Evolutionary conservation across 1,140 invertebrate species (phyloP), one percentile per base, ranked within the genome.

Genomic region (Drosophila albomicans): DNA sequence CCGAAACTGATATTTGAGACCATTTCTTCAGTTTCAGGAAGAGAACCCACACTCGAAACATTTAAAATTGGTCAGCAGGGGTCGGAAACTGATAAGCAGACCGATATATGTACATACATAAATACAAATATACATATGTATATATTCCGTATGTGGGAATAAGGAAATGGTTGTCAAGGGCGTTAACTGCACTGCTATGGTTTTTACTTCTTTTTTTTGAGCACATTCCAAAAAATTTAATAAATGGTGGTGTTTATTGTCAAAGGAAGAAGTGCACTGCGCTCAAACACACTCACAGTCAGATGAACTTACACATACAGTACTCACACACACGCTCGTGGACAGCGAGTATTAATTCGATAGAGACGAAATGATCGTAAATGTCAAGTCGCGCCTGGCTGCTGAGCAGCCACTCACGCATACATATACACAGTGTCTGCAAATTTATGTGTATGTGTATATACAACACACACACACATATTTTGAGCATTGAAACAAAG

Each of bases 161-260:
- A 58, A 43, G 57, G 32, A 67, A 81, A 86, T 65, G 80, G 84
- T 87, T 87, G 84, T 80, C 82, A 88, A 84, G 80, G 85, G 84
- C 74, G 84, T 87, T 88, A 80, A 70, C 35, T 64, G 52, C 61
- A 70, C 59, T 75, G 67, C 84, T 62, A 64, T 46, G 74, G 67
- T 20, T 57, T 68, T 69, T 68, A 10, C 10, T 69, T 68, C 15
- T 52, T 69, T 64, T 69, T 43, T 43, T 69, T 69, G 45, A 59
- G 54, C 43, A 62, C 46, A 75, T 63, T 70, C 72, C 71, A 69
- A 61, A 76, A 87, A 81, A 82, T 61, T 57, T 58, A 59, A 56
- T 43, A 66, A 71, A 38, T 51, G 72, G 71, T 68, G 67, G 74
- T 72, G 64, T 62, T 67, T 68, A 58, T 62, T 66, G 35, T 63